Percentiles rank a stretch among this genome's conserved stretches.
These are phyloP conservation scores for Pygoscelis adeliae DNA, from an alignment of 2,113 vertebrate species.

Conservation along the genomic window DNA sequence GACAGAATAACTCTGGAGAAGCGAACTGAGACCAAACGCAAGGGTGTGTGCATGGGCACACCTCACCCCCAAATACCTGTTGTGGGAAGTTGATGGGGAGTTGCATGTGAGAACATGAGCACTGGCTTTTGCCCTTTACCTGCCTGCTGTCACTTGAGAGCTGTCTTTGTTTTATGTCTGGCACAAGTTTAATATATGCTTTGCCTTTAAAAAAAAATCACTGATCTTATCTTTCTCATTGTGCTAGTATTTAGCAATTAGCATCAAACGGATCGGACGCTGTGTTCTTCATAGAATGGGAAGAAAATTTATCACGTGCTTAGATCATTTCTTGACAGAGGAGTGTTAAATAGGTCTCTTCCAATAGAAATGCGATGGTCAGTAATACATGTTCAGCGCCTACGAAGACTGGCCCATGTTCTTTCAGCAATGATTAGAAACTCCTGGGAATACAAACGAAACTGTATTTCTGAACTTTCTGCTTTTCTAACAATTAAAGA, in stretches of 20 bases:
- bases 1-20: neutral
- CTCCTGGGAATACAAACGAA: neutral
- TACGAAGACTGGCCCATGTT: neutral
- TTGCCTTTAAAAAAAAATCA: neutral
- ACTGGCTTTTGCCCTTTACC: neutral
- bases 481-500: slow-evolving; percentile 21
- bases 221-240: neutral
- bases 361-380: neutral
- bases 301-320: neutral
- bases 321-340: neutral
- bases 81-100: neutral
- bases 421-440: neutral
- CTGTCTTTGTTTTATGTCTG: slow-evolving; percentile 21
- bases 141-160: neutral
- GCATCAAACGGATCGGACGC: neutral
- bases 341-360: neutral
- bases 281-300: neutral
- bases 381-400: neutral
- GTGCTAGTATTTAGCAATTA: neutral
- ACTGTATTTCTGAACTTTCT: neutral
- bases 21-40: accelerated
- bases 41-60: neutral
- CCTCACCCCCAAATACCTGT: neutral
- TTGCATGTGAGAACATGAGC: neutral
- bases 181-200: neutral